Base-by-base conservation (phyloP, 2,113 vertebrate genomes). In the Protomyctophum bolini region DNA sequence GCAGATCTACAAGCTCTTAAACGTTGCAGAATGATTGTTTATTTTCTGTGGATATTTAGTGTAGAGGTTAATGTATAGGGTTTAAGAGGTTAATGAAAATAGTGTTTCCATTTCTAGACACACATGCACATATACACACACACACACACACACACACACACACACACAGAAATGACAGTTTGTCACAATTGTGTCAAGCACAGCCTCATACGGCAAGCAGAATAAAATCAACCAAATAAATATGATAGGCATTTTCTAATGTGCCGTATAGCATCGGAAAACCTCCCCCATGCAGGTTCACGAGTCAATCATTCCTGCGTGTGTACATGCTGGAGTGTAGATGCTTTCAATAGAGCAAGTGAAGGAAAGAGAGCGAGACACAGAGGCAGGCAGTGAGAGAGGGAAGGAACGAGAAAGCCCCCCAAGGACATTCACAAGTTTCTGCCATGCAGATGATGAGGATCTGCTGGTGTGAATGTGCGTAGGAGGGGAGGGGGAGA, bases 391-490 rank as follows among this genome's bases (percentile, higher is more conserved):
- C 4, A 48, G 2, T 41, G 49, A 48, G 69, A 45, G 59, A 10
- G 63, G 6, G 12, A 8, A 41, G 58, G 14, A 49, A 47, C 4
- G 41, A 60, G 21, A 46, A 58, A 14, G 29, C 50, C 84, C 84
- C 88, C 87, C 75, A 70, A 83, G 74, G 88, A 84, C 80, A 67
- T 70, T 71, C 70, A 63, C 66, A 87, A 80, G 78, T 87, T 87
- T 83, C 67, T 82, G 74, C 78, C 83, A 88, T 91, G 87, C 74
- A 89, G 90, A 89, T 88, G 63, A 75, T 6, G 62, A 77, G 59
- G 60, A 60, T 79, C 61, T 68, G 66, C 80, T 64, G 75, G 54
- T 54, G 49, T 76, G 80, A 73, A 59, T 63, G 63, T 6, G 79
- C n/a, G 55, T 48, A 41, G 14, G 64, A 55, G 21, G 8, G 5